Evolutionary conservation across 2,797 vertebrate species (phyloP).

Genomic region (Limnodromus scolopaceus): DNA sequence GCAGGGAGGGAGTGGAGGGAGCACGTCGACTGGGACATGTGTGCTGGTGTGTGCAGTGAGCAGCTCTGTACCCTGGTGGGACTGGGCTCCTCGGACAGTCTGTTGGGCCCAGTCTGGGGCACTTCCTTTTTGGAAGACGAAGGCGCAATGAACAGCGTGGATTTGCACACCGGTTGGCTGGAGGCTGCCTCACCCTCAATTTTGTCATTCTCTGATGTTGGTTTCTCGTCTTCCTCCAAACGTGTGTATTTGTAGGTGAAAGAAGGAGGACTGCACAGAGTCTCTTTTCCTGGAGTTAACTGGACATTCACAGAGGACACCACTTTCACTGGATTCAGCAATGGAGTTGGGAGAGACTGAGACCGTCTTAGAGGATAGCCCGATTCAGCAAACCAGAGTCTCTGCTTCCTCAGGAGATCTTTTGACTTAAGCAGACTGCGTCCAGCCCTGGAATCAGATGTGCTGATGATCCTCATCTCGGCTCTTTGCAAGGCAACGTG

Average conservation of each 20-base stretch:
- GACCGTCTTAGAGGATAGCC: conserved; percentile 87
- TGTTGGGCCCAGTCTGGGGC: neutral
- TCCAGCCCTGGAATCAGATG: conserved; percentile 72
- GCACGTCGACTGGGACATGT: conserved; percentile 79
- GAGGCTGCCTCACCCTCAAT: neutral
- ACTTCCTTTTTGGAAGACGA: conserved; percentile 60
- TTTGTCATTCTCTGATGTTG: neutral
- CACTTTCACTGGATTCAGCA: conserved; percentile 85
- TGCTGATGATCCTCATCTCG: conserved; percentile 58
- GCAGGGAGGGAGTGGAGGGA: conserved; percentile 84
- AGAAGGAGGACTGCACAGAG: conserved; percentile 82
- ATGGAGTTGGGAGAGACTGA: conserved; percentile 87
- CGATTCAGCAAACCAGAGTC: conserved; percentile 63
- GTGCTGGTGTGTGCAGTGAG: conserved; percentile 64
- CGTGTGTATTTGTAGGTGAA: conserved; percentile 87
- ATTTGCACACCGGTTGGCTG: conserved; percentile 72
- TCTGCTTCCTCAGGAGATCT: conserved; percentile 78
- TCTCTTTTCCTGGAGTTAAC: conserved; percentile 83
- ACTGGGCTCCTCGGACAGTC: conserved; percentile 46
- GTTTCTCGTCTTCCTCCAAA: conserved; percentile 60
- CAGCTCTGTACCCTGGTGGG: conserved; percentile 67
- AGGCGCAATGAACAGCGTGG: conserved; percentile 82
- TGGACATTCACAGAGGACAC: conserved; percentile 93
- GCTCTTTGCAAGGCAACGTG: conserved; percentile 75
- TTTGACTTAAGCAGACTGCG: conserved; percentile 74